These are phyloP conservation scores for Beroe forskalii DNA, from an alignment of 37 sponge, comb jelly and placozoan species.

Conservation along the genomic window DNA sequence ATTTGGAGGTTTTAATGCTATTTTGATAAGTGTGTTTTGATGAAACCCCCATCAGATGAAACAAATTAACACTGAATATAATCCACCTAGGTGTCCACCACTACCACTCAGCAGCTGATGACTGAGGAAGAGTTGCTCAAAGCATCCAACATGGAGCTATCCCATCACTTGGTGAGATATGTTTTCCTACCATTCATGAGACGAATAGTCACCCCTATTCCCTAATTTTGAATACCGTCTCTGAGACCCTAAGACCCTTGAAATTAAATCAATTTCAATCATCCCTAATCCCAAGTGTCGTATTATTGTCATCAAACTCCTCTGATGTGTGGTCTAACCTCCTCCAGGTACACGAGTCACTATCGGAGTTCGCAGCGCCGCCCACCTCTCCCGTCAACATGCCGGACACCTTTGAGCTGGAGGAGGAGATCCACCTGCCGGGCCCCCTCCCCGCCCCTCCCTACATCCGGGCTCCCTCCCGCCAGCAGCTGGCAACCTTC, in stretches of 20 bases:
- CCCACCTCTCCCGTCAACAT: conserved; percentile 59
- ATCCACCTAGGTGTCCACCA: background rate
- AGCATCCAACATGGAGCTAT: conserved; percentile 42
- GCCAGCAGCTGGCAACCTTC: conserved; percentile 59
- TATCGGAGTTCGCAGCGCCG: conserved; percentile 14
- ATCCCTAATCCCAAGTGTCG: too few species aligned
- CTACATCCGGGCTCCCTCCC: conserved; percentile 53
- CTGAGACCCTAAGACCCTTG: too few species aligned
- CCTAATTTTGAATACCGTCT: too few species aligned
- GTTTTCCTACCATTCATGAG: too few species aligned
- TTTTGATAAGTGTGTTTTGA: too few species aligned
- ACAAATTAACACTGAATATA: too few species aligned
- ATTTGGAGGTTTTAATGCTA: too few species aligned
- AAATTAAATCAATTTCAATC: too few species aligned
- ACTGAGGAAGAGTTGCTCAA: conserved; percentile 51
- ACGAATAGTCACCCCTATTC: too few species aligned
- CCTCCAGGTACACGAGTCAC: conserved; percentile 41
- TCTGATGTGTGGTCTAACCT: too few species aligned
- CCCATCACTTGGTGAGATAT: conserved; percentile 63
- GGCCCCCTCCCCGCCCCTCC: conserved; percentile 54
- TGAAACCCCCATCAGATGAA: too few species aligned
- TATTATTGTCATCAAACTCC: too few species aligned
- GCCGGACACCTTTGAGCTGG: conserved; percentile 64
- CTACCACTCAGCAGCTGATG: conserved; percentile 6
- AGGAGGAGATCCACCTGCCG: conserved; percentile 54